Evolutionary conservation across 2,888 invertebrate genomes (phyloP).

Genomic region (Mythimna albipuncta): DNA sequence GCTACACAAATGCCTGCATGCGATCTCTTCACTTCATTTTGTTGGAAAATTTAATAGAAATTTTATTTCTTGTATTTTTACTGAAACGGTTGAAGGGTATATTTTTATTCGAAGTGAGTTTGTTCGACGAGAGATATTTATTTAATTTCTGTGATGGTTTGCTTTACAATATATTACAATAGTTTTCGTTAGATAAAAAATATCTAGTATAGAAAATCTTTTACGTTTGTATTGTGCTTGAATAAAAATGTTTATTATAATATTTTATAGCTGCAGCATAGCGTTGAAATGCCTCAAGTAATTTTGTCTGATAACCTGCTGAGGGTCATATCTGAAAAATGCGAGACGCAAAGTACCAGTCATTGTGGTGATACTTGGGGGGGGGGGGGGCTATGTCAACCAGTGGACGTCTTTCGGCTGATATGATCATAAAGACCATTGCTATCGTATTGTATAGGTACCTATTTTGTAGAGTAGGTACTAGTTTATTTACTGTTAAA

Average conservation of each 20-base stretch:
- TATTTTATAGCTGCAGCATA: too few relatives aligned
- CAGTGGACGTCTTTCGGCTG: too few relatives aligned
- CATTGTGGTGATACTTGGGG: too few relatives aligned
- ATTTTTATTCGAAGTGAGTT: not conserved
- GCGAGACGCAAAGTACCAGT: too few relatives aligned
- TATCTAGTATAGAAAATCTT: not conserved
- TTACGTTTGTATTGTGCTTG: not conserved
- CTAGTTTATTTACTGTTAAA: not conserved
- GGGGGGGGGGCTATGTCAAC: too few relatives aligned
- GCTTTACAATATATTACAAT: not conserved
- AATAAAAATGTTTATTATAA: not conserved
- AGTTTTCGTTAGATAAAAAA: not conserved
- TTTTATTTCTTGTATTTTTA: not conserved
- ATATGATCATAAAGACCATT: too few relatives aligned
- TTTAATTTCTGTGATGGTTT: not conserved
- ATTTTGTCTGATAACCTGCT: too few relatives aligned
- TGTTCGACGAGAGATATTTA: not conserved
- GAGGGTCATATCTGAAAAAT: too few relatives aligned
- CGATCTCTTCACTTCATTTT: conserved; percentile 22
- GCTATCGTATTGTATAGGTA: too few relatives aligned
- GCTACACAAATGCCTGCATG: conserved; percentile 34
- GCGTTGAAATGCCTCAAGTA: too few relatives aligned
- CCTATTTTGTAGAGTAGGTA: too few relatives aligned
- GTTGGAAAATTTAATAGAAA: conserved; percentile 7
- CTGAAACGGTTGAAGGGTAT: not conserved